Base-by-base conservation (phyloP, 2,797 vertebrate genomes). In the Amphiprion clarkii region DNA sequence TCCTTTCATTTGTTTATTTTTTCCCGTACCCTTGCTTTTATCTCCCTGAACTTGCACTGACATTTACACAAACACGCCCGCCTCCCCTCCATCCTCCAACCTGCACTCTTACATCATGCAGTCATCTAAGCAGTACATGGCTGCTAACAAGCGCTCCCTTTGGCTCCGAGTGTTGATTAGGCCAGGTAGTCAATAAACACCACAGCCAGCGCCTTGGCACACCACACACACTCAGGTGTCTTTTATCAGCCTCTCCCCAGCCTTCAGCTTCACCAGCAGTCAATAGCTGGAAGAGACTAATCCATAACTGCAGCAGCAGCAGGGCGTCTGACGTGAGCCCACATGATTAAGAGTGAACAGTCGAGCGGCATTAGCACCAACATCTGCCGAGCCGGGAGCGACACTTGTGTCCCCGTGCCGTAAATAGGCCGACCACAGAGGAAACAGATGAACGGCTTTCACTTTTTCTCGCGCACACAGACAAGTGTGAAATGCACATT, bases 171-270 rank as follows among this genome's bases (percentile, higher is more conserved):
- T 67, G 87, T 83, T 92, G 88, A 93, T 93, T 89, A 88, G 86
- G 65, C 77, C 79, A 55, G 63, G 72, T 61, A 79, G 90, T 93
- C 90, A 76, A 92, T 92, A 89, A 85, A 88, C 91, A 81, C 55
- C 73, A 25, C 76, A 82, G 76, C 69, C 65, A 1, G 33, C 65
- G 66, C 70, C 54, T 48, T 4, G 59, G 66, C 19, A 31, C 54
- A 71, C 87, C 85, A 74, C 87, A 84, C 88, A 74, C 88, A 84
- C 89, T 63, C 82, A 64, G 57, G 74, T 89, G 84, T 86, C 78
- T 89, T 92, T 92, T 92, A 93, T 94, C 91, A 87, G 89, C 63
- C 83, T 83, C 79, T 73, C 70, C 49, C 70, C 90, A 90, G 89
- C 87, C 85, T 76, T 78, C 74, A 81, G 82, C 81, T 60, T 63